Conservation (phyloP, 2,797 vertebrate species). For the Nannoperca australis region DNA sequence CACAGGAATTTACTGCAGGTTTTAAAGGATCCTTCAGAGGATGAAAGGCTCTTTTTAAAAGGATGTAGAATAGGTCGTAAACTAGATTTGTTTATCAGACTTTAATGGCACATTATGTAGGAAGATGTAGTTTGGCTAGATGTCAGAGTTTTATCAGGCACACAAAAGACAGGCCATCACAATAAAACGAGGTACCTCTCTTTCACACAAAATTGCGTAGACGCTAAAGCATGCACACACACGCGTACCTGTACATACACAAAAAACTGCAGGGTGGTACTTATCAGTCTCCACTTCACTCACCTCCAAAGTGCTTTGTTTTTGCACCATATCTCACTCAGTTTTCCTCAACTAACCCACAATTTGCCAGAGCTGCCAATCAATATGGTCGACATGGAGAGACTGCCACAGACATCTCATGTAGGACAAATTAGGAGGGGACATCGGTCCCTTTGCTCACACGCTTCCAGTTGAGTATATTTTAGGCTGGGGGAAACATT, state of each 20-base stretch:
- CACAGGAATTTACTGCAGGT: slow-evolving; percentile 73
- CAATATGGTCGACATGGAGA: slow-evolving; percentile 59
- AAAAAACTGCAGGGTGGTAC: background rate
- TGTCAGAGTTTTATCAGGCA: slow-evolving; percentile 59
- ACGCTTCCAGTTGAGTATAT: slow-evolving; percentile 39
- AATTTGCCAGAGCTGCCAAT: slow-evolving; percentile 59
- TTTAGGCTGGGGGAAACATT: slow-evolving; percentile 44
- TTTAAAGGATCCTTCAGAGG: slow-evolving; percentile 74
- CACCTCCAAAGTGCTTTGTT: background rate
- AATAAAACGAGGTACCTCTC: slow-evolving; percentile 47
- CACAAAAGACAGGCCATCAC: slow-evolving; percentile 60
- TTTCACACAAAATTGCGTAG: slow-evolving; percentile 3
- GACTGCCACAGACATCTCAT: slow-evolving; percentile 52
- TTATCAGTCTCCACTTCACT: background rate
- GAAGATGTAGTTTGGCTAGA: slow-evolving; percentile 30
- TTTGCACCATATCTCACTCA: slow-evolving; percentile 5
- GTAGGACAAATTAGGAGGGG: slow-evolving; percentile 58
- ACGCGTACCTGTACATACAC: background rate
- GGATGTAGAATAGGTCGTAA: slow-evolving; percentile 76
- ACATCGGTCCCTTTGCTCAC: slow-evolving; percentile 49
- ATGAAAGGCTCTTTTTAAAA: slow-evolving; percentile 70
- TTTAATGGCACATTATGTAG: slow-evolving; percentile 68
- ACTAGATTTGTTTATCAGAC: slow-evolving; percentile 76
- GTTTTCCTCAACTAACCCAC: slow-evolving; percentile 11
- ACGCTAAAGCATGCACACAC: slow-evolving; percentile 7